Conservation (phyloP, 2,797 vertebrate genomes). For the Echiichthys vipera region DNA sequence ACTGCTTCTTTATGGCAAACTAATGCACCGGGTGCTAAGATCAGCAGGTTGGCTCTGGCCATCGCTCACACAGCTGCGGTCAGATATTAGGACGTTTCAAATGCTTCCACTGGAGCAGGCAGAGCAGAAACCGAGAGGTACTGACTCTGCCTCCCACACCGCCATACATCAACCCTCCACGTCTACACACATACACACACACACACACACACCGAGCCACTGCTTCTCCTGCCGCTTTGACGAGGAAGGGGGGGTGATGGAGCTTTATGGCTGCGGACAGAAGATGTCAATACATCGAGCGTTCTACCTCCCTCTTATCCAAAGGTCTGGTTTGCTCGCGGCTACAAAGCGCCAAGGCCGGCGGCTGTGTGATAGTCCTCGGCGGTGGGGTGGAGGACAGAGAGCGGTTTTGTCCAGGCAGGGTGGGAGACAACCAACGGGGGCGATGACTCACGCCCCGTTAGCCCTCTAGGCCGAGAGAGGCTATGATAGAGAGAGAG, state of each 20-base stretch:
- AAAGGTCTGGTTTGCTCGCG: constrained; percentile 55
- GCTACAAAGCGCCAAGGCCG: constrained; percentile 28
- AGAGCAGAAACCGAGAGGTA: constrained; percentile 49
- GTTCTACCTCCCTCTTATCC: constrained; percentile 61
- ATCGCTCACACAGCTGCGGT: constrained; percentile 66
- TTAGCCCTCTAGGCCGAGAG: constrained; percentile 57
- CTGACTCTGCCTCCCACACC: constrained; percentile 61
- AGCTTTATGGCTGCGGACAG: constrained; percentile 65
- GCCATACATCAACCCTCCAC: constrained; percentile 63
- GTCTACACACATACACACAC: constrained; percentile 36
- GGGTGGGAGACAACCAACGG: constrained; percentile 53
- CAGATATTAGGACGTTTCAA: constrained; percentile 60
- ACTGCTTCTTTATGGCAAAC: constrained; percentile 79
- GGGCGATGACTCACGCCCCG: constrained; percentile 53
- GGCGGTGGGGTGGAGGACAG: constrained; percentile 49
- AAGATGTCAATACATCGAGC: constrained; percentile 66
- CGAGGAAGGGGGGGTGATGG: constrained; percentile 49
- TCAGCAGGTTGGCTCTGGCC: constrained; percentile 75
- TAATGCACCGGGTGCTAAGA: constrained; percentile 78
- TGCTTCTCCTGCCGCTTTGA: constrained; percentile 47
- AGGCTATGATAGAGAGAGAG: constrained; percentile 59
- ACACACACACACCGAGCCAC: constrained; percentile 18
- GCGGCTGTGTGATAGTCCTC: constrained; percentile 13
- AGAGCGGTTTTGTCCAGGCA: constrained; percentile 32
- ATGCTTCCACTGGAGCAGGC: constrained; percentile 55